Evolutionary conservation across 2,113 vertebrate species (phyloP), one percentile per base, ranked within the genome.

Genomic region (Pao palembangensis): DNA sequence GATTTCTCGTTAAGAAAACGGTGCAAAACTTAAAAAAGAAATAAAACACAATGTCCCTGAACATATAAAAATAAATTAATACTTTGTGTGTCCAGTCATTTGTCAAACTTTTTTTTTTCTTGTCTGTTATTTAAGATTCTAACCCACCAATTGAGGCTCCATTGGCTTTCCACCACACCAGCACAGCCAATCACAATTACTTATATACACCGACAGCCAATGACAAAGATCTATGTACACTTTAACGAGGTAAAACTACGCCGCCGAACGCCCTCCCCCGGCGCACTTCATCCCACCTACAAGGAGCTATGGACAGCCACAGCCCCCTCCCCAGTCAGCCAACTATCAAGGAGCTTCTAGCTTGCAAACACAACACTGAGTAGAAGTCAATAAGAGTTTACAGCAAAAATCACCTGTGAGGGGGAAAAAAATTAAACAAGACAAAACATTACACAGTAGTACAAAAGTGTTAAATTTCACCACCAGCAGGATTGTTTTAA

Each of bases 1-100:
- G 57, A 87, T 54, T 75, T 81, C 66, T 78, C 67, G 82, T 80
- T 64, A 77, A 77, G 58, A 82, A 83, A 85, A 81, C 43, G 78
- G 78, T 85, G 84, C 80, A 85, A 87, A 89, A 85, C 58, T 61
- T 79, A 64, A 68, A 78, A 74, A 76, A 80, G 38, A 66, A 78
- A 72, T 75, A 34, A 80, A 78, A 75, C 61, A 84, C 74, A 81
- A 84, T 79, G 76, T 89, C 86, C 88, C 88, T 88, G 88, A 85
- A 87, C 85, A 87, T 89, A 89, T 77, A 89, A 89, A 89, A 89
- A 89, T 89, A 89, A 89, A 89, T 89, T 87, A 88, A 88, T 86
- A 88, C 82, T 88, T 87, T 87, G 76, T 82, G 85, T 87, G 80
- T 85, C 86, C 85, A 88, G 88, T 88, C 78, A 83, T 11, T 71